Evolutionary conservation across 2,888 invertebrate species (phyloP).

Genomic region (Strigamia maritima): DNA sequence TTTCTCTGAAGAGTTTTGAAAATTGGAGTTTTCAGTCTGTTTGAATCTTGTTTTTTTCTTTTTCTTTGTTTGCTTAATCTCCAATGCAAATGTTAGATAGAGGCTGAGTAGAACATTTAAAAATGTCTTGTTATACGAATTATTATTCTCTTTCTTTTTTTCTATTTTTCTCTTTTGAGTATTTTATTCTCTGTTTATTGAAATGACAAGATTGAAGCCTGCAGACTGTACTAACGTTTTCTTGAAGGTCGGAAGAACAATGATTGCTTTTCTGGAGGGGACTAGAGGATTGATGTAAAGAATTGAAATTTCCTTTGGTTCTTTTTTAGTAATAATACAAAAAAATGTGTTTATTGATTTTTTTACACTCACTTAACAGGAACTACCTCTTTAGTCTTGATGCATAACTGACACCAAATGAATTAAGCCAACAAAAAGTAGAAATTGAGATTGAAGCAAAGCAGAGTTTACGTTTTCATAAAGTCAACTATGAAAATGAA

Average conservation of each 20-base stretch:
- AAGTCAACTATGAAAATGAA: neutral
- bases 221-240: conserved; percentile 29
- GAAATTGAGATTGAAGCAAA: conserved; percentile 29
- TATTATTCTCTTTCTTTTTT: neutral
- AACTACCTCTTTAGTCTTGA: neutral
- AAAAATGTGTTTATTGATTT: conserved; percentile 24
- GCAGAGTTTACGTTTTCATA: neutral
- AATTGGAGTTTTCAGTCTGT: neutral
- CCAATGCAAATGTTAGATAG: neutral
- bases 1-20: no score
- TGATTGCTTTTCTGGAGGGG: conserved; percentile 30
- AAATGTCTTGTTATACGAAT: conserved; percentile 9
- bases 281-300: conserved; percentile 28
- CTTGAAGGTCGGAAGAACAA: conserved; percentile 28
- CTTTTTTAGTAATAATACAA: conserved; percentile 13
- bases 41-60: neutral
- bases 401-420: conserved; percentile 29
- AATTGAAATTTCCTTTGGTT: conserved; percentile 30
- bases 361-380: conserved; percentile 13
- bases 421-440: neutral
- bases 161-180: neutral
- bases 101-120: neutral
- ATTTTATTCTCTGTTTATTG: conserved; percentile 28
- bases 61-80: neutral
- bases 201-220: conserved; percentile 32